Percentiles rank a stretch among this genome's conserved stretches.
phyloP scores from a whole-genome alignment of 2,797 vertebrate genomes.

The Catharus ustulatus region DNA sequence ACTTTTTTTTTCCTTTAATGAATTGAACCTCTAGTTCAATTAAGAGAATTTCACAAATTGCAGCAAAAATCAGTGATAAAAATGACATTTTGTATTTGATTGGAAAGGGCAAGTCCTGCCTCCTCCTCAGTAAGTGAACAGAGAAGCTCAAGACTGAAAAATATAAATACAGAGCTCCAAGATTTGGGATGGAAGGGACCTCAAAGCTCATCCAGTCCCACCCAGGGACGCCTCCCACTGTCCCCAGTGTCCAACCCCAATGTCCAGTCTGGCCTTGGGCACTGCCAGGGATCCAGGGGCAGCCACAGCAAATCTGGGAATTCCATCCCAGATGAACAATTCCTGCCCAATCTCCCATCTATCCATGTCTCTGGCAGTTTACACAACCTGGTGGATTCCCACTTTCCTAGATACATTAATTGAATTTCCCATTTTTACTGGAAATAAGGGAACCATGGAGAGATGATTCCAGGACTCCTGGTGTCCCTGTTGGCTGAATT shows the following conservation, averaged over 20 bases:
- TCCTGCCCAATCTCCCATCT: background rate
- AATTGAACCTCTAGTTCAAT: background rate
- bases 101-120: background rate
- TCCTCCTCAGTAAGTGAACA: background rate
- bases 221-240: background rate
- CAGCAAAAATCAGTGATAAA: background rate
- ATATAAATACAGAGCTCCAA: background rate
- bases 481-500: background rate
- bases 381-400: background rate
- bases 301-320: background rate
- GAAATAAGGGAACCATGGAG: background rate
- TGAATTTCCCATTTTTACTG: background rate
- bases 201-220: background rate
- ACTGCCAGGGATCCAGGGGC: background rate
- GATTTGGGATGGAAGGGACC: background rate
- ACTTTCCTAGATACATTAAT: background rate
- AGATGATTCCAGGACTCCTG: background rate
- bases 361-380: background rate
- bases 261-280: background rate
- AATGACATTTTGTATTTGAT: background rate
- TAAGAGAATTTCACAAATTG: background rate
- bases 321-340: background rate
- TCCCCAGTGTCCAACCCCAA: background rate
- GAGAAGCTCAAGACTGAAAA: background rate
- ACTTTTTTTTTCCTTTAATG: background rate